Evolutionary conservation across 2,797 vertebrate species (phyloP), one percentile per base, ranked within the genome.

Genomic region (Falco cherrug): DNA sequence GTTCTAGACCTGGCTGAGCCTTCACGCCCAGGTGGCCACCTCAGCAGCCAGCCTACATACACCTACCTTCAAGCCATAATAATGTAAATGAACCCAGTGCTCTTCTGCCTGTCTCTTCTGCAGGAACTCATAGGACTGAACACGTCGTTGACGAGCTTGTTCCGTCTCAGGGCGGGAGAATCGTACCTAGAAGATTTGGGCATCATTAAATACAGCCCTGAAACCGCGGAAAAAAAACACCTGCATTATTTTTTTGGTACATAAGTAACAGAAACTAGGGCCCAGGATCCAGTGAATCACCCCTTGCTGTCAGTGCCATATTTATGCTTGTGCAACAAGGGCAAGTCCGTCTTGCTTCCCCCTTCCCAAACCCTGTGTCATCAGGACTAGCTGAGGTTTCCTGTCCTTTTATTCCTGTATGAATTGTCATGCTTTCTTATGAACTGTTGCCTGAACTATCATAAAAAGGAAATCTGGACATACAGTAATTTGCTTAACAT

Each of bases 61-160:
- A 53, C 96, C 69, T 87, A 99, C 99, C 98, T 98, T 98, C 48
- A 99, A 94, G 35, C 98, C 96, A 16, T 99, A 98, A 97, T 99
- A 99, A 90, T 99, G 99, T 9, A 99, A 98, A 93, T 99, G 99
- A 50, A 99, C 98, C 99, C 99, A 99, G 16, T 99, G 99, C 73
- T 99, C 99, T 84, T 99, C 99, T 0, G 99, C 99, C 33, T 99
- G 99, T 96, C 99, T 99, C 98, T 99, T 99, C 98, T 99, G 99
- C 87, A 99, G 97, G 96, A 99, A 99, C 96, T 99, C 99, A 0
- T 99, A 99, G 5, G 99, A 99, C 95, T 99, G 99, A 84, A 99
- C 98, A 5, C 99, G 99, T 14, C 99, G 98, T 95, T 99, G 99
- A 8, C 99, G 99, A 67, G 99, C 99, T 97, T 99, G 99, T 83